Conservation (phyloP, 2,113 vertebrate species). For the Eidolon helvum region DNA sequence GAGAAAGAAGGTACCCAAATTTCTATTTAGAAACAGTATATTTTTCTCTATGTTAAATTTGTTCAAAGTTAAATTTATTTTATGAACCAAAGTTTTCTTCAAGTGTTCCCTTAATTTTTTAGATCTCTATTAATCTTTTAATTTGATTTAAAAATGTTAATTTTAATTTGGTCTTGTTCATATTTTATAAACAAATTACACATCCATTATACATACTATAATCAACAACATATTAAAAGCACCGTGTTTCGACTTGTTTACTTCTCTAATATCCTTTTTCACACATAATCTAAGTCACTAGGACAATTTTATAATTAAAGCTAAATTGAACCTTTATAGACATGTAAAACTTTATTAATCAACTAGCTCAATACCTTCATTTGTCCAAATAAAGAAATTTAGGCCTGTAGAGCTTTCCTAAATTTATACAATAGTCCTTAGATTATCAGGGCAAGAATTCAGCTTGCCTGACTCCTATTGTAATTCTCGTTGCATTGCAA, state of each 20-base stretch:
- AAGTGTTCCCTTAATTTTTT: not conserved
- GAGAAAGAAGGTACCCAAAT: not conserved
- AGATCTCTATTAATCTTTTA: not conserved
- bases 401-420: not conserved
- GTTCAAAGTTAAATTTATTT: not conserved
- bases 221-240: not conserved
- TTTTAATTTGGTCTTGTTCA: not conserved
- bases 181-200: not conserved
- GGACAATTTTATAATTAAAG: not conserved
- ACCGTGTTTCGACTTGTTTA: not conserved
- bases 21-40: not conserved
- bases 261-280: not conserved
- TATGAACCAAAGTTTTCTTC: not conserved
- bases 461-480: not conserved
- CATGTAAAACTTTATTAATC: not conserved
- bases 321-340: not conserved
- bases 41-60: not conserved
- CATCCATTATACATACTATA: not conserved
- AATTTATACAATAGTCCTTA: not conserved
- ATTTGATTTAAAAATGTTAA: not conserved
- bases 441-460: not conserved
- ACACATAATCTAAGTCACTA: not conserved
- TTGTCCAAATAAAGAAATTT: not conserved
- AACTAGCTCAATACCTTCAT: not conserved
- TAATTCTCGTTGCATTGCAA: not conserved